Evolutionary conservation across 2,113 vertebrate genomes (phyloP).

Genomic region (Mastomys natalensis): DNA sequence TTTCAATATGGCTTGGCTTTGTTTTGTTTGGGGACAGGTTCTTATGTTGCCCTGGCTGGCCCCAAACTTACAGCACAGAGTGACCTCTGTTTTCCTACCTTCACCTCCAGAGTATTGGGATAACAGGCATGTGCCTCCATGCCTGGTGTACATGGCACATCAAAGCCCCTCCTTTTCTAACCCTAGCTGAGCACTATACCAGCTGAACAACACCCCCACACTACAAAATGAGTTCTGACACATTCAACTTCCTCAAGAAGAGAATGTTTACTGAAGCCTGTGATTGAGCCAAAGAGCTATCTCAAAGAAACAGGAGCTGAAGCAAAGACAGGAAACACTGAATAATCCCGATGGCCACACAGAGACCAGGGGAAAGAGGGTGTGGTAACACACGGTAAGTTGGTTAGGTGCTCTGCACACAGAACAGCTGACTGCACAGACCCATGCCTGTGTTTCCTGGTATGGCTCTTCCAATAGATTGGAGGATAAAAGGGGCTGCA

Average conservation of each 20-base stretch:
- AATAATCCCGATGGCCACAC: background rate
- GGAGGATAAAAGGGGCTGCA: background rate
- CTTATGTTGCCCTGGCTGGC: background rate
- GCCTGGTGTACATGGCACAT: background rate
- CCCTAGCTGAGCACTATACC: background rate
- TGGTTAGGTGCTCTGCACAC: background rate
- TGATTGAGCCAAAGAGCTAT: background rate
- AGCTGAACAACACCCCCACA: too few species aligned
- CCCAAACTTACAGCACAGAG: background rate
- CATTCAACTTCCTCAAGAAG: background rate
- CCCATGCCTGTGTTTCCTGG: background rate
- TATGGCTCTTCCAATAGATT: background rate
- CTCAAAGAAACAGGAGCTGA: background rate
- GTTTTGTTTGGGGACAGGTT: background rate
- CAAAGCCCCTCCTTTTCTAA: background rate
- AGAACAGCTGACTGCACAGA: background rate
- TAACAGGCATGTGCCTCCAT: background rate
- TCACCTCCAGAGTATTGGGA: background rate
- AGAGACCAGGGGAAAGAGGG: background rate
- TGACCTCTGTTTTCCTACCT: background rate
- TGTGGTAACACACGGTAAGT: background rate
- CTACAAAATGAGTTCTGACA: background rate
- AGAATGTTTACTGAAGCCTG: background rate
- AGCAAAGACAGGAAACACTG: conserved; percentile 33
- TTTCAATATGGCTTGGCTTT: background rate